phyloP scores from a whole-genome alignment of 2,888 invertebrate species.

The Hirtodrosophila duncani region DNA sequence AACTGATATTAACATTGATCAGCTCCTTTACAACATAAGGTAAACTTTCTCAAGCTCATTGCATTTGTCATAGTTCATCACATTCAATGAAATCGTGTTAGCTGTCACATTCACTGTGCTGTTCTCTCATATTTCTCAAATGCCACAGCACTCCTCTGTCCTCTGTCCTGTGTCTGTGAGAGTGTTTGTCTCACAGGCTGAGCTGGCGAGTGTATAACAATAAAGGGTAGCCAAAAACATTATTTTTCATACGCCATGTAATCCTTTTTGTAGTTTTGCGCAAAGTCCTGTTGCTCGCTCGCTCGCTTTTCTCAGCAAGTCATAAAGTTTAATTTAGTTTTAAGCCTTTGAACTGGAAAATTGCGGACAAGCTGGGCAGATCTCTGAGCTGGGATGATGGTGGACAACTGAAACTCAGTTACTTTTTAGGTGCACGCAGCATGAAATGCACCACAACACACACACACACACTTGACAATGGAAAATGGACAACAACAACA shows the following conservation, averaged over 20 bases:
- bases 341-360: constrained; percentile 73
- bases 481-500: constrained; percentile 4
- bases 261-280: constrained; percentile 66
- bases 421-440: constrained; percentile 36
- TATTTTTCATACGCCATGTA: constrained; percentile 68
- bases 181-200: no score
- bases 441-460: neutral
- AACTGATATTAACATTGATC: no score
- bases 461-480: neutral
- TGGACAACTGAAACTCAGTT: constrained; percentile 36
- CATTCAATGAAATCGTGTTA: no score
- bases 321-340: constrained; percentile 73
- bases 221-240: constrained; percentile 47
- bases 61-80: no score
- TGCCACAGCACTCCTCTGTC: no score
- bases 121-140: no score
- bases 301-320: constrained; percentile 44
- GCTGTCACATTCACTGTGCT: no score
- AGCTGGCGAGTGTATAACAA: constrained; percentile 16
- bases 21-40: no score
- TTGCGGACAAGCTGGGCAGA: constrained; percentile 47
- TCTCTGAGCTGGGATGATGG: constrained; percentile 11
- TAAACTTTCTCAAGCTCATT: no score
- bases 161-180: no score
- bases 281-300: constrained; percentile 55